Base-by-base conservation (phyloP, 2,113 vertebrate genomes). In the Vidua macroura region DNA sequence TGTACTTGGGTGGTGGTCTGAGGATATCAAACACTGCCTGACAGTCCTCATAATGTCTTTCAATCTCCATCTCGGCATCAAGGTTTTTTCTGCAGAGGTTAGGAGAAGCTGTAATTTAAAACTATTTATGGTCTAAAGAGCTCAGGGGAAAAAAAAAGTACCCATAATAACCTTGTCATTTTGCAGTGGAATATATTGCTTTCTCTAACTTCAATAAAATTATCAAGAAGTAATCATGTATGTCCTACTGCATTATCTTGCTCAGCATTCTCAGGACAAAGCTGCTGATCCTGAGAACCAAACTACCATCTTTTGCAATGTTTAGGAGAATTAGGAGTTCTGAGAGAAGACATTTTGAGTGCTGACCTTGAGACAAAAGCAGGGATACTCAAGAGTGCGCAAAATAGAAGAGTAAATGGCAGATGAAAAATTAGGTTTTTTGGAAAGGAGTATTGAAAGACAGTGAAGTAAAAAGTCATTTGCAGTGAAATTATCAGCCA, bases 321-420 rank as follows among this genome's bases (percentile, higher is more conserved):
- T 84, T 90, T 83, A 79, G 92, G 77, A 72, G 58, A 96, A 81
- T 56, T 86, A 90, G 51, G 37, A 86, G 43, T 96, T 96, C 86
- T 96, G 53, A 95, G 55, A 91, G 58, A 74, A 96, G 83, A 78
- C 14, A 75, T 44, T 92, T 75, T 88, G 55, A 48, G 56, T 52
- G 31, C 68, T 88, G 84, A 95, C 83, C 92, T 95, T 95, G 67
- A 80, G 67, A 80, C 74, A 95, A 95, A 93, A 94, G 56, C 33
- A 74, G 52, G 60, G 53, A 89, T 87, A 72, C 16, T 81, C 44
- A 33, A 39, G 49, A 92, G 49, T 70, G 51, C 35, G 56, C 21
- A 48, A 81, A 88, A 35, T 22, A 86, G 19, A 41, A 94, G 52
- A 83, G 13, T 53, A 93, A 92, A 88, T 79, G 44, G 52, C 35